Evolutionary conservation across 1,140 invertebrate species (phyloP).

Genomic region (Potamilus streckersoni): DNA sequence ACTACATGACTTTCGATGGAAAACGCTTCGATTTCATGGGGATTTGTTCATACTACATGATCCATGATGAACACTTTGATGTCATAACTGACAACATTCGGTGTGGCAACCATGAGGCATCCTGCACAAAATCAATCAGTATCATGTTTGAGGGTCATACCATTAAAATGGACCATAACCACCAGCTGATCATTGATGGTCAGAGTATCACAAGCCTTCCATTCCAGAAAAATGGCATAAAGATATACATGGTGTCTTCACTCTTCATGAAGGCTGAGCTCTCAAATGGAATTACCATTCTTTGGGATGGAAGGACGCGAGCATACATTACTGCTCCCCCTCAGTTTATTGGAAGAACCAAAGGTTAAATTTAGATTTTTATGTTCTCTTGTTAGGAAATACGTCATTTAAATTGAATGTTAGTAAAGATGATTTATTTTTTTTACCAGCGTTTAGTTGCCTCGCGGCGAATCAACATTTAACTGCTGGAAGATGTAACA

Average conservation of each 20-base stretch:
- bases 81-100: slow-evolving; percentile 85
- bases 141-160: slow-evolving; percentile 59
- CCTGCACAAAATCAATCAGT: slow-evolving; percentile 84
- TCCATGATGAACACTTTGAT: slow-evolving; percentile 76
- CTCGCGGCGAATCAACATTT: no score
- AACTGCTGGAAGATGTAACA: no score
- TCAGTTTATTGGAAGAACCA: slow-evolving; percentile 73
- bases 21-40: slow-evolving; percentile 88
- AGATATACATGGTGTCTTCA: slow-evolving; percentile 80
- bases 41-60: slow-evolving; percentile 84
- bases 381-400: no score
- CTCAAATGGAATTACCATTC: slow-evolving; percentile 80
- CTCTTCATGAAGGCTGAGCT: slow-evolving; percentile 74
- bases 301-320: slow-evolving; percentile 76
- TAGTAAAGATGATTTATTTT: no score
- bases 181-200: slow-evolving; percentile 70
- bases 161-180: slow-evolving; percentile 44
- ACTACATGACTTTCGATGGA: slow-evolving; percentile 90
- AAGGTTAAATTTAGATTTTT: no score
- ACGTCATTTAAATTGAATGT: no score
- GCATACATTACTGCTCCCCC: slow-evolving; percentile 84
- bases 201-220: slow-evolving; percentile 78
- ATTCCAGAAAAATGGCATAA: slow-evolving; percentile 71
- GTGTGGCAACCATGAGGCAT: slow-evolving; percentile 79
- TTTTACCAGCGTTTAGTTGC: no score